Evolutionary conservation across 2,888 invertebrate species (phyloP).

Genomic region (Ceriagrion tenellum): DNA sequence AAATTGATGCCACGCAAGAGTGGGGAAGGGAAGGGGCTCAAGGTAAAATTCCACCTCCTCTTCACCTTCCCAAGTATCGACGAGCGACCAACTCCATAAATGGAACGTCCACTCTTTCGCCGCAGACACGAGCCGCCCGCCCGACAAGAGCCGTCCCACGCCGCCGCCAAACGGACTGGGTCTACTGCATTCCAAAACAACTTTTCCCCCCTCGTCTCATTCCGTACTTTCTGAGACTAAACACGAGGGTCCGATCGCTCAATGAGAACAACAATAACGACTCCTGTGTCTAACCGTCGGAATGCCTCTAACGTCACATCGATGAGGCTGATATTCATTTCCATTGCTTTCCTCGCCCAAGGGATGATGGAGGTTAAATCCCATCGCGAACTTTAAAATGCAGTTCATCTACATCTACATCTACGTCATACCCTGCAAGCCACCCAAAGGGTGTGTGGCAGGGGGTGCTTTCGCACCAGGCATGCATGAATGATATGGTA

Average conservation of each 20-base stretch:
- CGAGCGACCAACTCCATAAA: conserved; percentile 48
- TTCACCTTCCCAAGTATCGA: conserved; percentile 40
- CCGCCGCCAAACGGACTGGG: conserved; percentile 3
- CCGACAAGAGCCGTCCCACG: background rate
- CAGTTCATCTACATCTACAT: no score
- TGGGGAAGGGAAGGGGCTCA: background rate
- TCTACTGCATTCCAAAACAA: conserved; percentile 30
- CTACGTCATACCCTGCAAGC: no score
- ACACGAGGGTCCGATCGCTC: background rate
- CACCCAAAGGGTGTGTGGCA: no score
- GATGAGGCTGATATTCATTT: no score
- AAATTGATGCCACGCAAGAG: background rate
- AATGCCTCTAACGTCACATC: no score
- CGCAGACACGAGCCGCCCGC: background rate
- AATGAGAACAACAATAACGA: background rate
- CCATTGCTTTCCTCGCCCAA: no score
- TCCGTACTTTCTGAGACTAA: background rate
- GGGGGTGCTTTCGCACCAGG: no score
- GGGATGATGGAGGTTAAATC: no score
- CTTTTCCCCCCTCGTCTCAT: background rate
- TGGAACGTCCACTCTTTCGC: conserved; percentile 33
- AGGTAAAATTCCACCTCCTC: conserved; percentile 45
- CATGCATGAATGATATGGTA: no score
- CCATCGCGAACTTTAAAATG: no score
- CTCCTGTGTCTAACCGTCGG: background rate